Conservation (phyloP, 1,140 invertebrate genomes). For the Trichogramma pretiosum region DNA sequence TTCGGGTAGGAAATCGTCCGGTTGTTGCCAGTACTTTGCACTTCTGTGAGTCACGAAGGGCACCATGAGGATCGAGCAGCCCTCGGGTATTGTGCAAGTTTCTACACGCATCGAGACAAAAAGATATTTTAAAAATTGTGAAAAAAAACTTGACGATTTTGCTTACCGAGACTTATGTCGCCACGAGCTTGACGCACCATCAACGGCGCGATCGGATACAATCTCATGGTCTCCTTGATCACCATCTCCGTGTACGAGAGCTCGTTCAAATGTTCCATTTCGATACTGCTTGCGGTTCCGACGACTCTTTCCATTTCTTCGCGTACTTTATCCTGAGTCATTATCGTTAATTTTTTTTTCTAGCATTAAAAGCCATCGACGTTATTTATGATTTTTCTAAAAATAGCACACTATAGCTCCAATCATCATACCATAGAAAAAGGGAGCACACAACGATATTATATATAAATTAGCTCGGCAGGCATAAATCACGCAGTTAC, state of each 20-base stretch:
- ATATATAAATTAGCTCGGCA: no score
- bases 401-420: no score
- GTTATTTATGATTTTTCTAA: no score
- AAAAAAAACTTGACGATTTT: no score
- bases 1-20: constrained; percentile 61
- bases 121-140: no score
- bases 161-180: constrained; percentile 34
- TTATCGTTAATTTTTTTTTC: no score
- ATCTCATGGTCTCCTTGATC: constrained; percentile 52
- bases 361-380: no score
- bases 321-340: constrained; percentile 39
- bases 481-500: no score
- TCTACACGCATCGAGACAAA: no score
- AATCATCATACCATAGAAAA: no score
- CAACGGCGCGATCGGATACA: constrained; percentile 54
- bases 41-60: constrained; percentile 46
- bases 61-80: constrained; percentile 17
- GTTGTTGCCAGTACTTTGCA: constrained; percentile 51
- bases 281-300: constrained; percentile 38
- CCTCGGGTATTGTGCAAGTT: constrained; percentile 19
- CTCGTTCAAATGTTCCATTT: constrained; percentile 47
- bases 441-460: no score
- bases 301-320: constrained; percentile 46
- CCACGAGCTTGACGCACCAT: constrained; percentile 44
- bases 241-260: constrained; percentile 53